phyloP scores from a whole-genome alignment of 2,797 vertebrate genomes.

The Helarctos malayanus region DNA sequence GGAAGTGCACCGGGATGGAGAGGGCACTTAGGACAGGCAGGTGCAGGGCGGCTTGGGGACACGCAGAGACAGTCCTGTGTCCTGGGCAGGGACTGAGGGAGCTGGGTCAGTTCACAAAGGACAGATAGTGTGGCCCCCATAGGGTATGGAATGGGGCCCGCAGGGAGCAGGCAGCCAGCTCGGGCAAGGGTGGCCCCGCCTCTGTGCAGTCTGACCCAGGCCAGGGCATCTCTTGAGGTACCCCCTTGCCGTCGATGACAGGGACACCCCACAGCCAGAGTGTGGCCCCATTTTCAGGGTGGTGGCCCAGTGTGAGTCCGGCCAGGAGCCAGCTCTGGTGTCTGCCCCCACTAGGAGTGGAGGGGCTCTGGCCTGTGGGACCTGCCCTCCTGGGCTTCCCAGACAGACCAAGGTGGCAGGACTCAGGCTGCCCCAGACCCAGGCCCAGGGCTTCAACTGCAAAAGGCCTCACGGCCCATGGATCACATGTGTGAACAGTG shows the following conservation, averaged over 20 bases:
- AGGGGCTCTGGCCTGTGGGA: background rate
- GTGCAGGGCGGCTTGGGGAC: background rate
- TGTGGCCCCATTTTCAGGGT: background rate
- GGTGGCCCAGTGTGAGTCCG: background rate
- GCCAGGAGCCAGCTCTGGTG: background rate
- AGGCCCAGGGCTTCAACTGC: background rate
- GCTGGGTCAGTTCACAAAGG: too few relatives aligned
- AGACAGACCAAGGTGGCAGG: background rate
- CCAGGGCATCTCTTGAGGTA: background rate
- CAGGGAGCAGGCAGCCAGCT: background rate
- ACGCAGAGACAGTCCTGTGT: background rate
- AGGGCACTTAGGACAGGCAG: background rate
- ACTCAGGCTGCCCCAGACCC: background rate
- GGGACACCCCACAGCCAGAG: background rate
- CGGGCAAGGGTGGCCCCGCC: background rate
- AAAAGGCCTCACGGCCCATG: background rate
- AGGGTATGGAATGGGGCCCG: background rate
- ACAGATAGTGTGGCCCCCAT: background rate
- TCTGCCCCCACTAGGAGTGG: rapidly evolving
- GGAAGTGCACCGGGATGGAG: background rate
- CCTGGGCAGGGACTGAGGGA: background rate
- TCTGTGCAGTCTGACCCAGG: background rate
- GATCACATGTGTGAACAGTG: background rate
- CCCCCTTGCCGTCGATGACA: rapidly evolving
- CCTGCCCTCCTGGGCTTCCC: background rate